Conservation (phyloP, 2,113 vertebrate species). For the Craseonycteris thonglongyai region DNA sequence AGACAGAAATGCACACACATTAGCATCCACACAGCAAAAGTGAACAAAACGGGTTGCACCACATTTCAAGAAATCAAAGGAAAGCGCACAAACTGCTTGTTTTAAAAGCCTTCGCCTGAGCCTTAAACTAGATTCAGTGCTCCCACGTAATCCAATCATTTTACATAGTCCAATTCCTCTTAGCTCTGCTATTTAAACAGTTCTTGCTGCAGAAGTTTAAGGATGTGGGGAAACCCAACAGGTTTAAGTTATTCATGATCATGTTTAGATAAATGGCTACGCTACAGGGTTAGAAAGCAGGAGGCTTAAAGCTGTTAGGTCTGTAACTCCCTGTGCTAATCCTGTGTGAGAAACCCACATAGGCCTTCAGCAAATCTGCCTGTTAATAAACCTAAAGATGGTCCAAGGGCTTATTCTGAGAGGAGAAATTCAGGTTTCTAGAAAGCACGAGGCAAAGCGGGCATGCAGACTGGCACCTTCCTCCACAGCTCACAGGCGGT, state of each 20-base stretch:
- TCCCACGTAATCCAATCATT: background rate
- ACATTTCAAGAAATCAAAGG: background rate
- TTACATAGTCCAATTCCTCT: background rate
- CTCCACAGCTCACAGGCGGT: background rate
- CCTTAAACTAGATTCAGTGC: background rate
- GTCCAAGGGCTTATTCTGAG: background rate
- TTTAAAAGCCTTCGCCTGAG: background rate
- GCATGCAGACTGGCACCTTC: background rate
- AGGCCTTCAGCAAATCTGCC: background rate
- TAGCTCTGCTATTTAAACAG: background rate
- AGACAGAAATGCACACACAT: background rate
- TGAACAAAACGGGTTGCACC: background rate
- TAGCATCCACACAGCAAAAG: background rate
- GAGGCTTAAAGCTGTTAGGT: background rate
- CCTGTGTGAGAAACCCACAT: background rate
- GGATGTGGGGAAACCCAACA: background rate
- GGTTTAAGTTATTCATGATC: background rate
- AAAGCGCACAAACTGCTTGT: background rate
- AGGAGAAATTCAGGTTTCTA: background rate
- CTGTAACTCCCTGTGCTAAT: too few species aligned
- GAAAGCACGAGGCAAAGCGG: background rate
- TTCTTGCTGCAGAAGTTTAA: background rate
- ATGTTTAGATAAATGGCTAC: background rate
- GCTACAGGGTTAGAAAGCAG: background rate
- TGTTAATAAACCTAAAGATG: background rate